Percentiles rank a stretch among this genome's conserved stretches.
Conservation (phyloP, 92 coral and sea anemone genomes). For the Siderastrea siderea region DNA sequence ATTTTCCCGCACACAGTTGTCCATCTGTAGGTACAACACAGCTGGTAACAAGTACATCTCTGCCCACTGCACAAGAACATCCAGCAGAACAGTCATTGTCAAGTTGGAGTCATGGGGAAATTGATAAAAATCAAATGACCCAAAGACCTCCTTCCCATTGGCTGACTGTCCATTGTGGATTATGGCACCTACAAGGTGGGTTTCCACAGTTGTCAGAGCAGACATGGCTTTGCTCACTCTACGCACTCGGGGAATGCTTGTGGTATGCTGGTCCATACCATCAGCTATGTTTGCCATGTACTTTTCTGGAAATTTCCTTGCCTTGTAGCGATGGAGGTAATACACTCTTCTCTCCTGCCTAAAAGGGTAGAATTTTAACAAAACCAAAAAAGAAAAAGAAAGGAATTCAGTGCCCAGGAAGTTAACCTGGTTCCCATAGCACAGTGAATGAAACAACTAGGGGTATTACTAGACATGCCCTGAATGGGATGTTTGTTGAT, state of each 20-base stretch:
- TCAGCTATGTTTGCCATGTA: slow-evolving; percentile 68
- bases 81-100: slow-evolving; percentile 58
- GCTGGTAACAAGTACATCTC: slow-evolving; percentile 62
- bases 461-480: no score
- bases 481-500: no score
- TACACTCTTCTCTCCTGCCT: no score
- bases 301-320: slow-evolving; percentile 59
- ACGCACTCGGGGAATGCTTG: slow-evolving; percentile 60
- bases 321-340: no score
- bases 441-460: no score
- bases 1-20: slow-evolving; percentile 71
- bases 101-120: slow-evolving; percentile 77
- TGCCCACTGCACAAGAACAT: slow-evolving; percentile 43
- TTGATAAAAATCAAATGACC: slow-evolving; percentile 68
- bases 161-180: slow-evolving; percentile 63
- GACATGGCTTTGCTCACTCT: slow-evolving; percentile 65
- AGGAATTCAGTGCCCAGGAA: no score
- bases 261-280: slow-evolving; percentile 81
- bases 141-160: slow-evolving; percentile 45
- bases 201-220: slow-evolving; percentile 51
- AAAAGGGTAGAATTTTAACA: no score
- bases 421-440: no score
- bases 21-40: slow-evolving; percentile 64
- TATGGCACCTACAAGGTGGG: slow-evolving; percentile 65
- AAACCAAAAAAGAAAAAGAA: no score